phyloP scores from a whole-genome alignment of 2,888 invertebrate genomes.

The Ophion costatus region DNA sequence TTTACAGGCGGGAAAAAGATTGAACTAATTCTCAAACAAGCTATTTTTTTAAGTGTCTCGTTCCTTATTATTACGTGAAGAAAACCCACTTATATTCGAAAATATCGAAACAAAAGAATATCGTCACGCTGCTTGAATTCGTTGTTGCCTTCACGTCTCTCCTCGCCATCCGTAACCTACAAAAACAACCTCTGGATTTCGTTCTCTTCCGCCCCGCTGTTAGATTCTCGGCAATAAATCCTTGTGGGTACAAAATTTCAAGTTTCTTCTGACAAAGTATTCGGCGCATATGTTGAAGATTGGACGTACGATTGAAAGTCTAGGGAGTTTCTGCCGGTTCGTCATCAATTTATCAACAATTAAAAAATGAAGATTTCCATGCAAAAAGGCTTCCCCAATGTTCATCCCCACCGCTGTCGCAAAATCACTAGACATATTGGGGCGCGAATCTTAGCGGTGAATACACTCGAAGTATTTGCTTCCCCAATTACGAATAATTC shows the following conservation, averaged over 20 bases:
- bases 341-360: not conserved
- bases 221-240: conserved; percentile 21
- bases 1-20: no score
- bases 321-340: conserved; percentile 11
- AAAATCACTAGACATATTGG: not conserved
- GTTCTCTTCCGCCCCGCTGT: conserved; percentile 1
- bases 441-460: not conserved
- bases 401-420: not conserved
- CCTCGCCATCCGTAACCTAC: conserved; percentile 19
- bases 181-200: conserved; percentile 11
- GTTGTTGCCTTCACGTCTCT: conserved; percentile 13
- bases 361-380: not conserved
- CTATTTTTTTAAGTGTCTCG: no score
- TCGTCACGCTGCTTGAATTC: conserved; percentile 9
- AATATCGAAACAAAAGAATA: conserved; percentile 26
- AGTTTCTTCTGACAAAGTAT: conserved; percentile 13
- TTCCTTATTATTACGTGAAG: not conserved
- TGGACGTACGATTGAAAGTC: conserved; percentile 5
- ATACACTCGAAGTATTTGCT: not conserved
- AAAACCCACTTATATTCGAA: not conserved
- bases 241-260: conserved; percentile 27
- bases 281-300: not conserved
- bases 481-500: conserved; percentile 23
- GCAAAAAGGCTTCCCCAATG: not conserved
- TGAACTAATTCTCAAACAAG: no score